These are phyloP conservation scores for Oreotrochilus melanogaster DNA, from an alignment of 2,113 vertebrate species.

Conservation along the genomic window DNA sequence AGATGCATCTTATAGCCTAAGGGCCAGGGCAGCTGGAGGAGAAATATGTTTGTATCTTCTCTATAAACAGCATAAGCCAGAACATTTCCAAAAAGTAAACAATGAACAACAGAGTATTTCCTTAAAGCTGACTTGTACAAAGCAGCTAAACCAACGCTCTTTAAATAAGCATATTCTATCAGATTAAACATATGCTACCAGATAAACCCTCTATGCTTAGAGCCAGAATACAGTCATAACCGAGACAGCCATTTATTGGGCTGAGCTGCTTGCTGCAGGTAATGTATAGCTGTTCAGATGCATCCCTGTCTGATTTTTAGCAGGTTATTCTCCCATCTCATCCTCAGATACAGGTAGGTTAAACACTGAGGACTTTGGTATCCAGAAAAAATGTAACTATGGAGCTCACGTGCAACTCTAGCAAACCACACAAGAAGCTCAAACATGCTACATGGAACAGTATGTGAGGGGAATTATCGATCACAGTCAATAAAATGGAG, in stretches of 20 bases:
- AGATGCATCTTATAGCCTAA: neutral
- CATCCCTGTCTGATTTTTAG: neutral
- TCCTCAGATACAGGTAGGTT: neutral
- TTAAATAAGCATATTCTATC: slow-evolving; percentile 1
- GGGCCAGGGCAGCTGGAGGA: neutral
- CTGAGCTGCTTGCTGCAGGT: neutral
- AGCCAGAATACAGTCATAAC: neutral
- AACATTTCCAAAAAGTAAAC: neutral
- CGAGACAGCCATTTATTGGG: neutral
- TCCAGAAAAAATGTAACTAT: neutral
- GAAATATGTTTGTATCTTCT: neutral
- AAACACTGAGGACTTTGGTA: neutral
- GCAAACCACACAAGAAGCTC: neutral
- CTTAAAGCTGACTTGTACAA: neutral
- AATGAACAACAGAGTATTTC: neutral
- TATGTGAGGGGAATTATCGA: neutral
- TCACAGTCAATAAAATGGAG: neutral
- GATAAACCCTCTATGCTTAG: neutral
- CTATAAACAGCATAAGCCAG: neutral
- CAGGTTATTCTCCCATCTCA: neutral
- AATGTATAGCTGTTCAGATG: neutral
- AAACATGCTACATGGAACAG: neutral
- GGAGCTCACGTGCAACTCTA: neutral
- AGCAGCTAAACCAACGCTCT: slow-evolving; percentile 19
- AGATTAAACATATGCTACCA: neutral